Evolutionary conservation across 2,113 vertebrate species (phyloP).

Genomic region (Trogon melanurus): DNA sequence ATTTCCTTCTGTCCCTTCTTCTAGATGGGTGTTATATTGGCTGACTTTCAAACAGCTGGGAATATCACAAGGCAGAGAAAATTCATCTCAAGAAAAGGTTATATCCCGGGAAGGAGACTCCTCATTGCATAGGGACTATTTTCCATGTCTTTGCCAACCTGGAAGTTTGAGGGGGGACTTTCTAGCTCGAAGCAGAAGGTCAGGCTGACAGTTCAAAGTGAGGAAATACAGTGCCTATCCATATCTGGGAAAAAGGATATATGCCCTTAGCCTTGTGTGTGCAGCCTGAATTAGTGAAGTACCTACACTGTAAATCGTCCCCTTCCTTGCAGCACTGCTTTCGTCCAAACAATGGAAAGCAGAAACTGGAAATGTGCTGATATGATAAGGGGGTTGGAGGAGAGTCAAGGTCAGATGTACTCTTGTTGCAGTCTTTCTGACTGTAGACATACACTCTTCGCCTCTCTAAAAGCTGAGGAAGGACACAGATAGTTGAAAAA

Average conservation of each 20-base stretch:
- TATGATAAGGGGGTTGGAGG: not conserved
- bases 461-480: slow-evolving; percentile 15
- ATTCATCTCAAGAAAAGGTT: accelerated
- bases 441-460: not conserved
- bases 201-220: not conserved
- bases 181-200: not conserved
- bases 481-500: slow-evolving; percentile 21
- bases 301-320: not conserved
- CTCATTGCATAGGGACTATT: not conserved
- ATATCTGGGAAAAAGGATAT: not conserved
- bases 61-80: not conserved
- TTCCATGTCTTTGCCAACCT: not conserved
- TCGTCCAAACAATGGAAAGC: slow-evolving; percentile 17
- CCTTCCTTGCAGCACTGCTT: not conserved
- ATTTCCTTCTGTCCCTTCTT: no score
- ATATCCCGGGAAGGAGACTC: not conserved
- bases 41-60: no score
- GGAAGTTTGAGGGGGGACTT: not conserved
- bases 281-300: not conserved
- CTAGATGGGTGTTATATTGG: no score
- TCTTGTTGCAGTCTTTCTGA: not conserved
- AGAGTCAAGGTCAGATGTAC: not conserved
- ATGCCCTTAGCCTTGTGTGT: not conserved
- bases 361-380: slow-evolving; percentile 16
- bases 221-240: not conserved